Conservation (phyloP, 2,888 invertebrate genomes). For the Emesis russula region DNA sequence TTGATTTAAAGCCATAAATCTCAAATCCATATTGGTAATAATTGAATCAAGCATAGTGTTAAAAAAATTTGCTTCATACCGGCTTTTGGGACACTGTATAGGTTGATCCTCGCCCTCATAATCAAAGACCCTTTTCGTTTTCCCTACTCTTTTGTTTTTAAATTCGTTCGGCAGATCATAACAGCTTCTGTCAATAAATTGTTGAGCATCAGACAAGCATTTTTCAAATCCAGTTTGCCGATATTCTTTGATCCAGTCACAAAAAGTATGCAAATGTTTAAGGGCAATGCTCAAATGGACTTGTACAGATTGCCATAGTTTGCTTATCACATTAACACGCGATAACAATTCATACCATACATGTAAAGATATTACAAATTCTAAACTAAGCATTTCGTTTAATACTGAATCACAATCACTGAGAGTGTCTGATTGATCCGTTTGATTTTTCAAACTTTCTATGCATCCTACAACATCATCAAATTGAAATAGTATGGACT, state of each 20-base stretch:
- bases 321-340: constrained; percentile 41
- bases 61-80: constrained; percentile 51
- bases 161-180: constrained; percentile 61
- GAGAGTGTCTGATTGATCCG: constrained; percentile 58
- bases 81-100: constrained; percentile 62
- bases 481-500: constrained; percentile 60
- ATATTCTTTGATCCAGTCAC: constrained; percentile 49
- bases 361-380: constrained; percentile 47
- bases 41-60: constrained; percentile 50
- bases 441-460: constrained; percentile 61
- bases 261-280: constrained; percentile 53
- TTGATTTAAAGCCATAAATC: constrained; percentile 36
- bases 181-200: constrained; percentile 63
- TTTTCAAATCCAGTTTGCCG: constrained; percentile 51
- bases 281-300: constrained; percentile 46
- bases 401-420: constrained; percentile 42
- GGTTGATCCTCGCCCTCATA: constrained; percentile 57
- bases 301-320: constrained; percentile 52
- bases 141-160: constrained; percentile 64
- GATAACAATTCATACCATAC: constrained; percentile 44
- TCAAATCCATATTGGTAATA: constrained; percentile 38
- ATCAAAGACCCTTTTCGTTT: constrained; percentile 66
- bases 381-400: constrained; percentile 47
- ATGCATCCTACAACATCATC: constrained; percentile 66
- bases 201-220: constrained; percentile 51